Base-by-base conservation (phyloP, 2,888 invertebrate genomes). In the Lasius fuliginosus region DNA sequence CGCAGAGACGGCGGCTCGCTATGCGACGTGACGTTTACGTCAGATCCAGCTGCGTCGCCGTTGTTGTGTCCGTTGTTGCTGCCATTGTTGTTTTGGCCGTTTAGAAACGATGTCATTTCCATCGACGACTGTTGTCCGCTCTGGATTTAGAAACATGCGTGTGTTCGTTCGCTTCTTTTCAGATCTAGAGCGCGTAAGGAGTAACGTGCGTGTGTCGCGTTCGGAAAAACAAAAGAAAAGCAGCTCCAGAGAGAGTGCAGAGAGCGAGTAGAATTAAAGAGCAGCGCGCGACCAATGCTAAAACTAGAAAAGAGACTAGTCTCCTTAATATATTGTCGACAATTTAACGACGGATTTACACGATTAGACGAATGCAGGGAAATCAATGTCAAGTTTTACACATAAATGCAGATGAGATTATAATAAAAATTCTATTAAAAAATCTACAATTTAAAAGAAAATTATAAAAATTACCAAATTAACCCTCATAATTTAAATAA, bases 151-250 rank as follows among this genome's bases (percentile, higher is more conserved):
- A 95, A 95, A 95, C 93, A 95, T 95, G 94, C 93, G 93, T 93
- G 94, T 95, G 94, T 95, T 94, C 94, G 94, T 93, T 94, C 94
- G 94, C 94, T 94, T 94, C 94, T 93, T 94, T 94, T 94, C 94
- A 94, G 94, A 94, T 94, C 94, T 94, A 94, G 93, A 94, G 93
- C 93, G 94, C 92, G 90, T 92, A 92, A 91, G 93, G 68, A 56
- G 77, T 94, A 94, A 94, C 93, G 93, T 94, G 93, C 93, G 94
- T 93, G 93, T 92, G 94, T 94, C 91, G 89, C 87, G 88, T 88
- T 86, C 87, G 82, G 87, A 90, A 91, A 90, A 90, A 90, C 87
- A 76, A 90, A 91, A 90, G 89, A 89, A 86, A 90, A 92, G 91
- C 91, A 87, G 88, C 86, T 86, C 86, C 89, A 89, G 89, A 90